These are phyloP conservation scores for Macrosiphum euphorbiae DNA, from an alignment of 2,888 invertebrate species.

Conservation along the genomic window DNA sequence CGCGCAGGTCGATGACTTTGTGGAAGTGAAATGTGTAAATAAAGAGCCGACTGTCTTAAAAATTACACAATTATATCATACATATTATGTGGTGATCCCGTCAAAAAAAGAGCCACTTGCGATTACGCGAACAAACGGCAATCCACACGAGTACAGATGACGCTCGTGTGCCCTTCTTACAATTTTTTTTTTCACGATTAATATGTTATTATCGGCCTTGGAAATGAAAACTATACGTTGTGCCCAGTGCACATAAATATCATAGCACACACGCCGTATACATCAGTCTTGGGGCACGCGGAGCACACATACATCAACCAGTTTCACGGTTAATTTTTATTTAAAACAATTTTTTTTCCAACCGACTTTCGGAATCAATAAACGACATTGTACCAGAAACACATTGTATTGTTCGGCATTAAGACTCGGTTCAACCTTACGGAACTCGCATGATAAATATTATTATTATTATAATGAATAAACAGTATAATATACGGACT, in stretches of 20 bases:
- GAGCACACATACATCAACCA: neutral
- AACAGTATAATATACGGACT: neutral
- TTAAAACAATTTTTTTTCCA: neutral
- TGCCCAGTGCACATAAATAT: neutral
- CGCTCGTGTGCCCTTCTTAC: slow-evolving; percentile 3
- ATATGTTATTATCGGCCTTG: slow-evolving; percentile 22
- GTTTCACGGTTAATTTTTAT: slow-evolving; percentile 22
- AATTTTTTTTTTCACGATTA: slow-evolving; percentile 7
- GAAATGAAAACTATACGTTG: slow-evolving; percentile 14
- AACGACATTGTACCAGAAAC: slow-evolving; percentile 34
- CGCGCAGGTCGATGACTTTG: slow-evolving; percentile 8
- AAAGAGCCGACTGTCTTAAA: slow-evolving; percentile 13
- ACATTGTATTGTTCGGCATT: neutral
- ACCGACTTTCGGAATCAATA: neutral
- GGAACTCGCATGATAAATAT: neutral
- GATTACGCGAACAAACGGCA: neutral
- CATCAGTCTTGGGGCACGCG: neutral
- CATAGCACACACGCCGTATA: neutral
- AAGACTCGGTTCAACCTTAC: neutral
- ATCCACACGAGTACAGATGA: neutral
- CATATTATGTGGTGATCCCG: neutral
- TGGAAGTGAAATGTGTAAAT: neutral
- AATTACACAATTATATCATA: neutral
- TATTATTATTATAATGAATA: neutral
- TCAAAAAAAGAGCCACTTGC: neutral